Evolutionary conservation across 2,113 vertebrate species (phyloP), one percentile per base, ranked within the genome.

Genomic region (Chamaea fasciata): DNA sequence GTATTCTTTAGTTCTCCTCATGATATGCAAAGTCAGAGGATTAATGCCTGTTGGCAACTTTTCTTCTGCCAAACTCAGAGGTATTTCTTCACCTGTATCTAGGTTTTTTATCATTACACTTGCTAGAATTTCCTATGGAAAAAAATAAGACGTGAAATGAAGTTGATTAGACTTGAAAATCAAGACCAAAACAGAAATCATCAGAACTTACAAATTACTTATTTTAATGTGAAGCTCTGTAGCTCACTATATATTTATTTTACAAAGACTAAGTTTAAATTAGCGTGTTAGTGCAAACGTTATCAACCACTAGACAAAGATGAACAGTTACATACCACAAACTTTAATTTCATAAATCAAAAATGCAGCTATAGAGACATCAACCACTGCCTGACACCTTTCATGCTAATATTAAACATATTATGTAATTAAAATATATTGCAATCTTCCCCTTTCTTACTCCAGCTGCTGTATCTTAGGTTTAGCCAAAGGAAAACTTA

Each of bases 71-170:
- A 99, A 98, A 96, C 99, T 99, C 69, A 99, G 94, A 63, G 99
- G 99, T 92, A 99, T 99, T 98, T 99, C 99, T 97, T 99, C 99
- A 82, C 99, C 99, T 13, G 99, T 99, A 97, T 99, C 99, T 46
- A 99, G 98, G 97, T 99, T 99, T 97, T 99, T 99, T 96, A 99
- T 99, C 99, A 99, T 99, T 91, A 99, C 99, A 94, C 99, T 99
- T 42, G 99, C 99, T 94, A 99, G 97, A 96, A 99, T 99, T 98
- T 99, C 99, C 99, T 99, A 68, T n/a, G 27, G 47, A 55, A 60
- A 92, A 90, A 92, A 96, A 83, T 22, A 89, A 89, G 16, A 69
- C 31, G 14, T 22, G 37, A 83, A 78, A 82, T 47, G 15, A 89
- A 47, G 10, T 70, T 68, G 10, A 71, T 74, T 44, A 52, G n/a